Base-by-base conservation (phyloP, 1,140 invertebrate genomes). In the Drosophila parvula region DNA sequence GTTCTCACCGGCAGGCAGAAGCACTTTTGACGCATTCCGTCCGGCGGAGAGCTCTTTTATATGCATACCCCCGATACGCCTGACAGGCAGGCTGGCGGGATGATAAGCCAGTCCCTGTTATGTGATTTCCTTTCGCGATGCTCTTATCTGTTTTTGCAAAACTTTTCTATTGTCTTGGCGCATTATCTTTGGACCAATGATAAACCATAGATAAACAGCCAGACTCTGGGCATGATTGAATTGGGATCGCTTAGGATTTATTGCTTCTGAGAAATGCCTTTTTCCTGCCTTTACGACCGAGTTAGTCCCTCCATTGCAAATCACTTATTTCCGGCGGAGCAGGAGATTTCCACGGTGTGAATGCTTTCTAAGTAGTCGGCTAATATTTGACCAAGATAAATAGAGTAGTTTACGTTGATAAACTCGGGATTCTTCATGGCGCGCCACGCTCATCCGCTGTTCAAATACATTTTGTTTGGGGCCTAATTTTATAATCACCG, bases 21-120 rank as follows among this genome's bases (percentile, higher is more conserved):
- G 36, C 18, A 51, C 43, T 80, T 89, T 89, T 88, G 84, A 65
- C 84, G 84, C 83, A 88, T 40, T 88, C 67, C 76, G 67, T 79
- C 79, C 59, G 58, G 16, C 41, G 47, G 47, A 61, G 59, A 41
- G 14, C 27, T 45, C 84, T 67, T 89, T 89, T 88, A 88, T 88
- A 89, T 65, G 74, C 74, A 68, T 32, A 61, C 34, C 27, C 22
- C 12, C 32, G 38, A 62, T 69, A 51, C 53, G 47, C n/a, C 36
- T 62, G 57, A 55, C 61, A 32, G 53, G 18, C 69, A 32, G 53
- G 18, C 69, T 12, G n/a, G 34, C 68, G 27, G n/a, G 5, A 22
- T 78, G 81, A 81, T 85, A 85, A 85, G 78, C 22, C 50, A 22
- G 50, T 18, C 34, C 51, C n/a, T 27, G 73, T 76, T 78, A 83